Conservation (phyloP, 2,888 invertebrate genomes). For the Diaphora mendica region DNA sequence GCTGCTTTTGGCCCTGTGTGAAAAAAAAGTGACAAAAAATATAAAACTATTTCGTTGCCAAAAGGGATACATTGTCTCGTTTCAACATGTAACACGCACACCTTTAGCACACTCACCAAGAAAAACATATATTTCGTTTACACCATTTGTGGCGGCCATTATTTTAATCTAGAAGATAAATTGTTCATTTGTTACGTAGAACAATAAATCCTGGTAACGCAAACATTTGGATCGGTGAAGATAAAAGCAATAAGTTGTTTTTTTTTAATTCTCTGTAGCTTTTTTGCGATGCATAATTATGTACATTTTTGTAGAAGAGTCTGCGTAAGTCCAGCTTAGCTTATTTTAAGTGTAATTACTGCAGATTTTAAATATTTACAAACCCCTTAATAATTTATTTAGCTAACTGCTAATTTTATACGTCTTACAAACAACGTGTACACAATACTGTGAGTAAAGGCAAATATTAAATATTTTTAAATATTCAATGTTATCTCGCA, state of each 20-base stretch:
- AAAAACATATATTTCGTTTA: conserved; percentile 49
- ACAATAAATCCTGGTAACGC: conserved; percentile 50
- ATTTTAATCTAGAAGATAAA: conserved; percentile 60
- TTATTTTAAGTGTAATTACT: conserved; percentile 4
- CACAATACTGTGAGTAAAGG: too few species aligned
- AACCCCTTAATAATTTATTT: too few species aligned
- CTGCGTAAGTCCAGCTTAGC: background rate
- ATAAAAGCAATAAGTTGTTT: conserved; percentile 40
- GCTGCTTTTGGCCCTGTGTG: background rate
- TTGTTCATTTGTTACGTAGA: conserved; percentile 54
- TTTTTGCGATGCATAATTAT: background rate
- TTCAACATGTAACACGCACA: conserved; percentile 9
- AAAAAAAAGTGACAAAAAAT: background rate
- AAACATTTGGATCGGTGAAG: conserved; percentile 30
- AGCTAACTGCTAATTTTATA: too few species aligned
- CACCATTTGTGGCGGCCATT: conserved; percentile 52
- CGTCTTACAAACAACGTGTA: too few species aligned
- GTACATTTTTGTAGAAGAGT: background rate
- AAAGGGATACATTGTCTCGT: conserved; percentile 7
- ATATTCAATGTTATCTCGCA: too few species aligned
- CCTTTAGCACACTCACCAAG: conserved; percentile 15
- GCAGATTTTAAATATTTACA: background rate
- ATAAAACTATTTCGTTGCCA: background rate
- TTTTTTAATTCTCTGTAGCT: conserved; percentile 19
- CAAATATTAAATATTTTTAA: too few species aligned